Conservation (phyloP, 2,888 invertebrate species). For the Hydroisotoma schaefferi region DNA sequence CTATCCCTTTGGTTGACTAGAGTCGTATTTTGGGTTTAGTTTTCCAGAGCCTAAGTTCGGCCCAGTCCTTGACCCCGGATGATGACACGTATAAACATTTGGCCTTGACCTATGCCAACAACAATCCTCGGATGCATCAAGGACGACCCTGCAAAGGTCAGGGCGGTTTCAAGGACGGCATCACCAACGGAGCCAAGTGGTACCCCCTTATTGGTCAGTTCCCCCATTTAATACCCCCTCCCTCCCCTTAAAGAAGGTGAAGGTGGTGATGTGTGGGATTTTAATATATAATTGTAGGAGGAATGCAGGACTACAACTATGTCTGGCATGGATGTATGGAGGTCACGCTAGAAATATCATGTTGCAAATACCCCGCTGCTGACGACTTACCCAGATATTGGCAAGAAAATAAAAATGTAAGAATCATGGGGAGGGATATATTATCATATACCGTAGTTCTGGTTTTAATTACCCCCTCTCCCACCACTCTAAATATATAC, state of each 20-base stretch:
- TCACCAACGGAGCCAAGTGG: conserved; percentile 93
- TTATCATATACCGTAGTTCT: not conserved
- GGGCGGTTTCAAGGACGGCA: conserved; percentile 78
- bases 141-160: conserved; percentile 77
- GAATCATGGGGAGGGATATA: not conserved
- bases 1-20: too few species aligned
- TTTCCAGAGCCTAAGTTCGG: conserved; percentile 78
- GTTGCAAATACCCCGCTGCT: conserved; percentile 87
- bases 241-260: not conserved
- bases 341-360: conserved; percentile 87
- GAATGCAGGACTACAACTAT: conserved; percentile 94
- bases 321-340: conserved; percentile 92
- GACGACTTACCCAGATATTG: conserved; percentile 76
- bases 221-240: conserved; percentile 1
- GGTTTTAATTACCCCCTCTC: not conserved
- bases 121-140: conserved; percentile 83
- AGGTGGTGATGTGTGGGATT: not conserved
- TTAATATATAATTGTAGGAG: conserved; percentile 57
- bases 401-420: conserved; percentile 80
- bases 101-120: conserved; percentile 76
- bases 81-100: conserved; percentile 87
- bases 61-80: conserved; percentile 81
- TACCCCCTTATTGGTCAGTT: conserved; percentile 73
- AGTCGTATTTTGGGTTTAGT: conserved; percentile 59
- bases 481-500: too few species aligned